phyloP scores from a whole-genome alignment of 1,140 invertebrate species.

The Glomeris maerens region DNA sequence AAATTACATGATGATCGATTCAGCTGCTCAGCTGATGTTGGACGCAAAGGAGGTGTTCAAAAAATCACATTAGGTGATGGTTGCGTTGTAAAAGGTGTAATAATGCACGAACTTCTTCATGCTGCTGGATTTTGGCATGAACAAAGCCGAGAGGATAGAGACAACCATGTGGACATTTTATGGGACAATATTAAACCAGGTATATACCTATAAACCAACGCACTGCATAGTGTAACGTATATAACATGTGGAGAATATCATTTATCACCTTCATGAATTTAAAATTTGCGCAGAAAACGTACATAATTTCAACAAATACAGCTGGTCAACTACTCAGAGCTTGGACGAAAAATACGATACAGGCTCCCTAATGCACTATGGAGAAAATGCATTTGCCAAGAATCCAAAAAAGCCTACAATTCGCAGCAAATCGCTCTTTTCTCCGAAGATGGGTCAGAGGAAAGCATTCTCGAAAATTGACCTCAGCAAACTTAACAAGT shows the following conservation, averaged over 20 bases:
- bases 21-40: conserved; percentile 21
- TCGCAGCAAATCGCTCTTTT: conserved; percentile 17
- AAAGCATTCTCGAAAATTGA: conserved; percentile 32
- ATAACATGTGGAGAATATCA: neutral
- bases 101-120: conserved; percentile 31
- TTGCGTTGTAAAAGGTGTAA: conserved; percentile 23
- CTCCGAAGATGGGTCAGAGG: conserved; percentile 32
- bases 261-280: conserved; percentile 8
- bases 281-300: conserved; percentile 14
- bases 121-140: conserved; percentile 31
- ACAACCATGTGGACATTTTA: conserved; percentile 20
- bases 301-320: conserved; percentile 20
- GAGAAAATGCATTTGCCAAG: conserved; percentile 17
- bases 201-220: conserved; percentile 7
- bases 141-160: conserved; percentile 29
- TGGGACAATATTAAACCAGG: conserved; percentile 11
- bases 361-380: conserved; percentile 19
- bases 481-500: conserved; percentile 34
- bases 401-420: conserved; percentile 8
- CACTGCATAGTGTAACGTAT: neutral
- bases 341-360: conserved; percentile 20
- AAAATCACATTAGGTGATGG: conserved; percentile 8
- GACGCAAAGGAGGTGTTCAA: conserved; percentile 4
- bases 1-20: conserved; percentile 27
- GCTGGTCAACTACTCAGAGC: conserved; percentile 11